Base-by-base conservation (phyloP, 2,888 invertebrate genomes). In the Aelia acuminata region DNA sequence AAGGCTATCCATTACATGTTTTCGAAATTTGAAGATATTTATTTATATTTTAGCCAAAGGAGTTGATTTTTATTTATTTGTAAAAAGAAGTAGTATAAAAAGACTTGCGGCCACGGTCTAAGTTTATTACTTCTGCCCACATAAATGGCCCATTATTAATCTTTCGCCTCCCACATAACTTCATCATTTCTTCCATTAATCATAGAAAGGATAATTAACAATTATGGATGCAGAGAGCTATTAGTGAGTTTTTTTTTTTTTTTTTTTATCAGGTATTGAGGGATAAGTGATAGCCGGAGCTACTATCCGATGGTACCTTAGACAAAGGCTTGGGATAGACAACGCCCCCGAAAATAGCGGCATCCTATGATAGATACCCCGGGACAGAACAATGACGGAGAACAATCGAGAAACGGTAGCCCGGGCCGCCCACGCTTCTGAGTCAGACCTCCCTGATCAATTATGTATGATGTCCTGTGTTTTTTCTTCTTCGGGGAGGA, bases 381-480 rank as follows among this genome's bases (percentile, higher is more conserved):
- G 20, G 7, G 31, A n/a, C 10, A 5, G 43, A 47, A 80, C 80
- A 80, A 80, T 80, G n/a, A 43, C 11, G 5, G 31, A n/a, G 39
- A 80, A 80, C 80, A 43, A 43, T 80, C 20, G 43, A 75, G 80
- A n/a, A 39, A 47, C 80, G 8, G 43, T 80, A 43, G 80, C 43
- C 22, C 8, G 43, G 43, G 43, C 80, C 22, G 80, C 43, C 80
- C 43, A 43, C 43, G 22, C 22, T 11, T 43, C 43, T 80, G 80
- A 80, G n/a, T 80, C 80, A 80, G 39, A 43, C 80, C 43, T 43
- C 0, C 3, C 80, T 47, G 22, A 43, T 80, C 80, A 80, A 80
- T 80, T 80, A 80, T 80, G 80, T 47, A 80, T 80, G 80, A 80
- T n/a, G 80, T 11, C 43, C 13, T n/a, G n/a, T n/a, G 80, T 80